phyloP scores from a whole-genome alignment of 2,888 invertebrate species.

The Hylaea fasciaria region DNA sequence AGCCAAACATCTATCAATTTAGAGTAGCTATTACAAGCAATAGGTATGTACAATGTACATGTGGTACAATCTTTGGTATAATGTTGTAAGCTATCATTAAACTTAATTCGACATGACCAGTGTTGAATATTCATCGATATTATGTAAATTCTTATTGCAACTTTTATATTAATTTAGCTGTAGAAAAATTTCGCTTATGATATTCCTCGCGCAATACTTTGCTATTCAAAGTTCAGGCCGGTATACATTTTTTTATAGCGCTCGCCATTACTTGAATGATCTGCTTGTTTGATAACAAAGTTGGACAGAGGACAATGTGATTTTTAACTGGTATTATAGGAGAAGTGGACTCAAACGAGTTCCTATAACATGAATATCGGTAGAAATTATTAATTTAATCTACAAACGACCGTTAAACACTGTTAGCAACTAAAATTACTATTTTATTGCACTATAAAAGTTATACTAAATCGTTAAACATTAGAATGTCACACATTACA shows the following conservation, averaged over 20 bases:
- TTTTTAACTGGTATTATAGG: too few species aligned
- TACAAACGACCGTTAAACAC: too few species aligned
- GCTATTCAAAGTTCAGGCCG: neutral
- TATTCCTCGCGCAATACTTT: neutral
- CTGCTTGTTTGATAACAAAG: too few species aligned
- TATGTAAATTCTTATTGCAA: conserved; percentile 24
- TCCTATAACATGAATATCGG: too few species aligned
- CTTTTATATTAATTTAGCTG: conserved; percentile 16
- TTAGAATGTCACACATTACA: conserved; percentile 5
- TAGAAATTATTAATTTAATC: too few species aligned
- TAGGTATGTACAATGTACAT: too few species aligned
- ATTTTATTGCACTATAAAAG: neutral
- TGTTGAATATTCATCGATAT: conserved; percentile 29
- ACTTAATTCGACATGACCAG: conserved; percentile 26
- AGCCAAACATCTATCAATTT: neutral
- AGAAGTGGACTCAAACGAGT: too few species aligned
- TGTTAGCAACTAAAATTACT: neutral
- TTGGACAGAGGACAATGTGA: too few species aligned
- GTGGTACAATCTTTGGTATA: conserved; percentile 8
- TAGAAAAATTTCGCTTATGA: conserved; percentile 19
- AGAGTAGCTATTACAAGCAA: conserved; percentile 1
- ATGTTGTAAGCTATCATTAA: conserved; percentile 22
- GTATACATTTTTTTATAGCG: too few species aligned
- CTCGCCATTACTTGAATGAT: too few species aligned
- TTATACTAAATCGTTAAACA: neutral